These are phyloP conservation scores for Plecturocebus donacophilus DNA, from an alignment of 2,113 vertebrate genomes.

Conservation along the genomic window DNA sequence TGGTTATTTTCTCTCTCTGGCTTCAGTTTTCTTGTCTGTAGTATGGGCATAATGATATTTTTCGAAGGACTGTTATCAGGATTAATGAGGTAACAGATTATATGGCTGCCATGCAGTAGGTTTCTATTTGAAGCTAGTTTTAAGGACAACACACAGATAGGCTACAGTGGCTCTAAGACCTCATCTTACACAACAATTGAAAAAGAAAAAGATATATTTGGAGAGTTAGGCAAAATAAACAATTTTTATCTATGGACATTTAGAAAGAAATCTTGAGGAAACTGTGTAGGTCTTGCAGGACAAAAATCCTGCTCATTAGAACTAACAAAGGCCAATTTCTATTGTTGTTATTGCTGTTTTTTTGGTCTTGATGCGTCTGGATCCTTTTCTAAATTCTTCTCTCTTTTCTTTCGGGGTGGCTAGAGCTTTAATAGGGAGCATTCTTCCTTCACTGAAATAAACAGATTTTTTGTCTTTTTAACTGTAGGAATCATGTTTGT, in stretches of 20 bases:
- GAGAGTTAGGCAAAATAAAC: constrained; percentile 14
- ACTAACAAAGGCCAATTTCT: neutral
- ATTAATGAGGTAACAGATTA: neutral
- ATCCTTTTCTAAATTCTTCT: neutral
- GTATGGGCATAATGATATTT: neutral
- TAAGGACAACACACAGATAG: neutral
- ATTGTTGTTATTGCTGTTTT: neutral
- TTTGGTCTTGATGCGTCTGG: neutral
- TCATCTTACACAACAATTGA: neutral
- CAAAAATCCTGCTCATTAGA: neutral
- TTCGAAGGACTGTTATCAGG: neutral
- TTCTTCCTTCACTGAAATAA: neutral
- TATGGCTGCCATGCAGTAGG: neutral
- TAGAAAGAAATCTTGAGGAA: constrained; percentile 34
- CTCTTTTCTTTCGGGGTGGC: neutral
- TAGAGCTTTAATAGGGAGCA: neutral
- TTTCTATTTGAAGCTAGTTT: neutral
- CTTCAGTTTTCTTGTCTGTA: neutral
- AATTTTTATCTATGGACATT: neutral
- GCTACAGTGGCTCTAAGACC: neutral
- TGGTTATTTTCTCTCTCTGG: neutral
- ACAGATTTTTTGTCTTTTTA: neutral
- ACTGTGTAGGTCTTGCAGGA: neutral
- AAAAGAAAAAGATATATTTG: constrained; percentile 6
- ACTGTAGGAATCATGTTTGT: neutral